Evolutionary conservation across 2,797 vertebrate species (phyloP).

Genomic region (Pteropus rufus): DNA sequence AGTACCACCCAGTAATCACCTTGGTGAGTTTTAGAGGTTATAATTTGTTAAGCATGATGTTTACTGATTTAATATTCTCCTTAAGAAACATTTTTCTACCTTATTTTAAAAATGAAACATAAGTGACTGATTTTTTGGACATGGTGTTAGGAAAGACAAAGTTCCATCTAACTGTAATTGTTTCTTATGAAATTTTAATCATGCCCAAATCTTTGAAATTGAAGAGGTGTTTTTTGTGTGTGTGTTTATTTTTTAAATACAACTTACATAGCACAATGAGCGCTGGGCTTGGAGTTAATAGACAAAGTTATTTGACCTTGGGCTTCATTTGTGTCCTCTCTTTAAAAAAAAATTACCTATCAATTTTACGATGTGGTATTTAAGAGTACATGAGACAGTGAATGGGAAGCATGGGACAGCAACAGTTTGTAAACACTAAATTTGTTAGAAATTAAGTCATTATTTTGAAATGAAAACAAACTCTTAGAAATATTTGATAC

Average conservation of each 20-base stretch:
- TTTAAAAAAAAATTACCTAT: not conserved
- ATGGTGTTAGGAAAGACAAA: constrained; percentile 25
- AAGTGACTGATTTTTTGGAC: not conserved
- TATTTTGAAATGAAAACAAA: not conserved
- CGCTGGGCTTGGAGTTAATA: not conserved
- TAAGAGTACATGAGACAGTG: not conserved
- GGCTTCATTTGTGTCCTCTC: not conserved
- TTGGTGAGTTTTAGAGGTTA: not conserved
- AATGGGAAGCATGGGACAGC: not conserved
- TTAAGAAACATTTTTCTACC: not conserved
- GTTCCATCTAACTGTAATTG: not conserved
- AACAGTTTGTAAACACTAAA: not conserved
- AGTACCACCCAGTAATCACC: not conserved
- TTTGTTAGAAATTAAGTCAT: not conserved
- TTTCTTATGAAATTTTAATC: constrained; percentile 20
- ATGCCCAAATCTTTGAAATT: not conserved
- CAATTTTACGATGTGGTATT: not conserved
- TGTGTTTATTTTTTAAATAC: not conserved
- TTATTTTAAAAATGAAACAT: constrained; percentile 21
- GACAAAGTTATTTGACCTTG: not conserved
- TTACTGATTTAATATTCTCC: not conserved
- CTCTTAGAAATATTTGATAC: not conserved
- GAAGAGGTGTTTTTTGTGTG: not conserved
- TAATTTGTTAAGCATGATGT: not conserved
- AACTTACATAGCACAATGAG: not conserved